Percentiles rank a stretch among this genome's conserved stretches.
Conservation (phyloP, 2,888 invertebrate species). For the Tipula vernalis region DNA sequence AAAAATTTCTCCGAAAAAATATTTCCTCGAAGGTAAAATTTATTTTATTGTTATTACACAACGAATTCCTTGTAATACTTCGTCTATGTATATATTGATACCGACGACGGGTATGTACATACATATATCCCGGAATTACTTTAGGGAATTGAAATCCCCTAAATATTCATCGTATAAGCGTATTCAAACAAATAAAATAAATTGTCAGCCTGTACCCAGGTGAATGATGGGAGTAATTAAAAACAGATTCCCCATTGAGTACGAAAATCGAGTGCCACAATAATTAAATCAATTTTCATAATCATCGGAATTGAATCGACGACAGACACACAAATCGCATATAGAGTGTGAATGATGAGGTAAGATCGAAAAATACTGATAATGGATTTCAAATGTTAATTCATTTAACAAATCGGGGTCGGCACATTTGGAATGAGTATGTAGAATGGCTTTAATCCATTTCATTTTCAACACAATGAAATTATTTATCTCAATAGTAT, state of each 20-base stretch:
- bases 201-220: neutral
- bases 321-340: neutral
- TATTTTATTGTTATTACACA: conserved; percentile 4
- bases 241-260: neutral
- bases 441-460: neutral
- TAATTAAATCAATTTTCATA: neutral
- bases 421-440: neutral
- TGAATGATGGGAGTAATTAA: neutral
- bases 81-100: neutral
- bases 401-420: neutral
- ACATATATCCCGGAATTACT: neutral
- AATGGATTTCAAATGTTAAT: neutral
- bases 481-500: neutral
- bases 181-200: neutral
- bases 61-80: neutral
- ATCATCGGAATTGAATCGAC: too few relatives aligned
- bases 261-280: neutral
- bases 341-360: neutral
- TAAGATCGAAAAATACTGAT: neutral
- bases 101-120: neutral
- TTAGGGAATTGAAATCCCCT: neutral
- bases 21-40: neutral
- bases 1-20: neutral
- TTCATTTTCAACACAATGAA: too few relatives aligned
- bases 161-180: neutral